These are phyloP conservation scores for Eptatretus burgeri DNA, from an alignment of 2,113 vertebrate genomes.

Conservation along the genomic window DNA sequence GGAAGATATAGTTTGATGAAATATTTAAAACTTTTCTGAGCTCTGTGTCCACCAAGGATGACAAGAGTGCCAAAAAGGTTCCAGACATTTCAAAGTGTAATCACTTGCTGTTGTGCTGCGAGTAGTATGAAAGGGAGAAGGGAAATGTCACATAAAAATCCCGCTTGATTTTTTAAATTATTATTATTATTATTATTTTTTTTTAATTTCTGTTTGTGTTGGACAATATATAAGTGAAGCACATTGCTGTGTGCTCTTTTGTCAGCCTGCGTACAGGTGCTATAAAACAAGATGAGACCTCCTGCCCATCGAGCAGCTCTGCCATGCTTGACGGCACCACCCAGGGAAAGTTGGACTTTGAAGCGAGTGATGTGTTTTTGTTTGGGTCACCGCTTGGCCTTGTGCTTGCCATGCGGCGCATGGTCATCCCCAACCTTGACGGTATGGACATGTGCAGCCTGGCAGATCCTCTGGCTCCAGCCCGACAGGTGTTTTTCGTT, in stretches of 20 bases:
- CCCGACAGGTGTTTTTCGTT: not conserved
- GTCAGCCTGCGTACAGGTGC: constrained; percentile 56
- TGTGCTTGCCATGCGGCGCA: constrained; percentile 70
- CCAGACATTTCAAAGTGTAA: too few species aligned
- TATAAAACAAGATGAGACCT: constrained; percentile 33
- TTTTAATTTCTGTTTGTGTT: not conserved
- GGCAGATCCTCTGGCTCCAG: not conserved
- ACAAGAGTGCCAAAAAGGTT: too few species aligned
- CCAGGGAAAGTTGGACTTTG: constrained; percentile 65
- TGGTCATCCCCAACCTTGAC: constrained; percentile 55
- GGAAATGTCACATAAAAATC: too few species aligned
- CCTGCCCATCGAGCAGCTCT: constrained; percentile 53
- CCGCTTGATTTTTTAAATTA: too few species aligned
- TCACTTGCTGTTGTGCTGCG: too few species aligned
- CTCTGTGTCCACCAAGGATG: too few species aligned
- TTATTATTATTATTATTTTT: too few species aligned
- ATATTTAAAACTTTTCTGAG: too few species aligned
- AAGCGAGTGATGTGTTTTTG: constrained; percentile 74
- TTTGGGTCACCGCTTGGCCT: constrained; percentile 78
- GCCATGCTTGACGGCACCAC: constrained; percentile 39
- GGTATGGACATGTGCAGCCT: constrained; percentile 24
- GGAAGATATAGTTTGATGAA: too few species aligned
- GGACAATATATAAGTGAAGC: not conserved
- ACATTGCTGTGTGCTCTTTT: constrained; percentile 1
- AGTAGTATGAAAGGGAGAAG: too few species aligned